Conservation (phyloP, 2,113 vertebrate genomes). For the Hypocryptadius cinnamomeus region DNA sequence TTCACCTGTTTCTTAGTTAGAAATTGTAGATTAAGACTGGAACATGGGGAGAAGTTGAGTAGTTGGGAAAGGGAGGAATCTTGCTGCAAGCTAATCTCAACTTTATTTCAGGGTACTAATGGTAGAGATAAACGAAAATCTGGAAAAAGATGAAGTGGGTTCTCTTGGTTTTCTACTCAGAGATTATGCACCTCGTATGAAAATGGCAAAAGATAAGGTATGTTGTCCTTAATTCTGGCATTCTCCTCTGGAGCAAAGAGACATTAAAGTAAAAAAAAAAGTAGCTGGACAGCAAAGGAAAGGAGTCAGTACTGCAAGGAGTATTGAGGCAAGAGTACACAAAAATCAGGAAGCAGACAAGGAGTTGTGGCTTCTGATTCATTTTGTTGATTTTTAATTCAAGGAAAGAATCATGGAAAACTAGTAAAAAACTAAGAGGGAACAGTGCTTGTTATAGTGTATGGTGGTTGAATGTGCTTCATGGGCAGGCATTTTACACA, state of each 20-base stretch:
- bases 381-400: neutral
- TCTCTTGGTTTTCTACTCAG: constrained; percentile 79
- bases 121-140: constrained; percentile 78
- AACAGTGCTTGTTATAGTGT: neutral
- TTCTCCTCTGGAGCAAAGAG: neutral
- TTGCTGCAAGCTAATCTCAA: constrained; percentile 7
- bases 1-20: neutral
- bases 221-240: neutral
- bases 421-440: neutral
- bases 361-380: neutral
- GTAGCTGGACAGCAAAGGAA: neutral
- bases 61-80: neutral
- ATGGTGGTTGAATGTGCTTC: neutral
- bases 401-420: neutral
- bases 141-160: constrained; percentile 75
- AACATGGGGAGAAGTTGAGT: neutral
- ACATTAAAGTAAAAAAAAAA: neutral
- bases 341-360: neutral
- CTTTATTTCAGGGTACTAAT: constrained; percentile 79
- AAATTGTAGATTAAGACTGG: neutral
- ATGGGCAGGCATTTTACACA: neutral
- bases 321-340: neutral
- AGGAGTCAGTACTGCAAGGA: neutral
- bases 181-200: constrained; percentile 62
- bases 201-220: constrained; percentile 76